Evolutionary conservation across 2,797 vertebrate genomes (phyloP).

Genomic region (Sparidentex hasta): DNA sequence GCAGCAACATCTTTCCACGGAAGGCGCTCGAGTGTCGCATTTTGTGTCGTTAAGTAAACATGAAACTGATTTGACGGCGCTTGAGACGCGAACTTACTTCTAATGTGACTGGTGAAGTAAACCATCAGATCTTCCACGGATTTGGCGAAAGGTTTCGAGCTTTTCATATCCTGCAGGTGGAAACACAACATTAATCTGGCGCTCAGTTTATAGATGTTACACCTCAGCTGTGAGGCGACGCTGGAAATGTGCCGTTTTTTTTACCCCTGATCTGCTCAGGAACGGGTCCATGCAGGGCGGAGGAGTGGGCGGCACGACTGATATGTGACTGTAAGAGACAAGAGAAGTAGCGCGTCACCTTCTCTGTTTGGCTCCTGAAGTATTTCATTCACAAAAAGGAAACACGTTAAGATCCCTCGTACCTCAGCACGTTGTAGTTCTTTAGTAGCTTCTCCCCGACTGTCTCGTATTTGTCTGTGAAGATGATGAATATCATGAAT

Average conservation of each 20-base stretch:
- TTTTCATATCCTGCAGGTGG: constrained; percentile 82
- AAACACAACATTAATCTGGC: neutral
- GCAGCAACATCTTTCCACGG: too few relatives aligned
- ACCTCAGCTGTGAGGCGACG: neutral
- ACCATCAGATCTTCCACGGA: constrained; percentile 92
- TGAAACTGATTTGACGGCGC: neutral
- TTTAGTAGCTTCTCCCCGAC: constrained; percentile 90
- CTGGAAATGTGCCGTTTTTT: neutral
- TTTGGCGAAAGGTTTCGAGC: constrained; percentile 88
- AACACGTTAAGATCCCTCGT: constrained; percentile 28
- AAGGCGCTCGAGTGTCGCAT: neutral
- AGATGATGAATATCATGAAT: constrained; percentile 15
- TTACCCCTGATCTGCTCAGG: constrained; percentile 81
- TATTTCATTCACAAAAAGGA: neutral
- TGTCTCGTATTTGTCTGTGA: constrained; percentile 88
- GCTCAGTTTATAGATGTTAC: neutral
- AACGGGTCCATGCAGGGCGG: constrained; percentile 85
- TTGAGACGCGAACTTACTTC: constrained; percentile 85
- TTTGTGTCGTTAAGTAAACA: too few relatives aligned
- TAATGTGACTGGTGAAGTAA: constrained; percentile 88
- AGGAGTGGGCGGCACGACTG: constrained; percentile 93
- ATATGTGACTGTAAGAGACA: constrained; percentile 86
- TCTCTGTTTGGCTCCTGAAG: neutral
- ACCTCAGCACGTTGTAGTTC: constrained; percentile 89
- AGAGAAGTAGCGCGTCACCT: neutral